Base-by-base conservation (phyloP, 2,113 vertebrate species). In the Ceyx cyanopectus region DNA sequence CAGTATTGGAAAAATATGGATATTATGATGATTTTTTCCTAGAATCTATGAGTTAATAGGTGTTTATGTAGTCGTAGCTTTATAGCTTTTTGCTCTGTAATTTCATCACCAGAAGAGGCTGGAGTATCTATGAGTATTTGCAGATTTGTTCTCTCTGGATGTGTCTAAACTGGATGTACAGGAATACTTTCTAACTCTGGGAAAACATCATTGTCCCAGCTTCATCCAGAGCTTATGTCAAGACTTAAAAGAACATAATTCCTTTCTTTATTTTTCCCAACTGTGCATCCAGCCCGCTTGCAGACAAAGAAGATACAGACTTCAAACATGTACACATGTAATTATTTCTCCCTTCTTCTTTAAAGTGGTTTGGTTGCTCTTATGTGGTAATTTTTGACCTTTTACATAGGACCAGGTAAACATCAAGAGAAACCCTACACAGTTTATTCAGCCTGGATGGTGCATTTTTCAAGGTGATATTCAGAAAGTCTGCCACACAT, bases 381-480 rank as follows among this genome's bases (percentile, higher is more conserved):
- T 63, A 58, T 78, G 10, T 9, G 34, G 29, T 74, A 14, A 21
- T 65, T 16, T 77, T 88, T 74, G 62, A 73, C 19, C 66, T 86
- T 87, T 37, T 87, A 24, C 40, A 10, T 18, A 74, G 87, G 51
- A 93, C 12, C 67, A 92, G 41, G 57, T 61, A 90, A 96, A 93
- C 29, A 87, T 87, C 60, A 87, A 91, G 82, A 88, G 73, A 79
- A 87, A 94, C 80, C 65, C 27, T 79, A 61, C 32, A 65, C 51
- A 85, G 23, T 69, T 92, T 41, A 65, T 89, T 83, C 61, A 83
- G 84, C 62, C 54, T 80, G 67, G n/a, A 87, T 92, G 65, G 30
- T 45, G 19, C 23, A 19, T 69, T 89, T 85, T 58, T 57, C 5
- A n/a, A 41, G 23, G 20, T 30, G 9, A 29, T 48, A 7, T 43